Conservation (phyloP, 2,888 invertebrate species). For the Myathropa florea region DNA sequence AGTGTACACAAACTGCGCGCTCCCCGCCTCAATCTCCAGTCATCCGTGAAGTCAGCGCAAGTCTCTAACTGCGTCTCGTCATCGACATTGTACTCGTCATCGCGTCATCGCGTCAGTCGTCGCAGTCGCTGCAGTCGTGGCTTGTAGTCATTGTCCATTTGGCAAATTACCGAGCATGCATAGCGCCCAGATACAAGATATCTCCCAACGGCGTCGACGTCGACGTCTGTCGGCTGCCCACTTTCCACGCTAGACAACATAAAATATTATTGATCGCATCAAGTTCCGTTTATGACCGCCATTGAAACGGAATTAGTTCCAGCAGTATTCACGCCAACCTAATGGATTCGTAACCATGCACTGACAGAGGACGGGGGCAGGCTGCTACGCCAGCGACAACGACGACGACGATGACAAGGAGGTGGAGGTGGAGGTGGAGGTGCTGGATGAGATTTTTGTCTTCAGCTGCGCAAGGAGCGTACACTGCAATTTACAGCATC, state of each 20-base stretch:
- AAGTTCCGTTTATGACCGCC: constrained; percentile 59
- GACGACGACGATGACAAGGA: not conserved
- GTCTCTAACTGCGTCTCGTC: not conserved
- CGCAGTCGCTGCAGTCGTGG: constrained; percentile 1
- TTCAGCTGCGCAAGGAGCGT: constrained; percentile 2
- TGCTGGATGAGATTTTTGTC: constrained; percentile 49
- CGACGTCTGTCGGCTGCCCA: constrained; percentile 50
- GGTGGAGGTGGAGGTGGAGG: not conserved
- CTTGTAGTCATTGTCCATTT: constrained; percentile 39
- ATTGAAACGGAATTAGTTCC: constrained; percentile 62
- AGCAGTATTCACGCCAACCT: constrained; percentile 51
- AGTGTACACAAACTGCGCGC: not conserved
- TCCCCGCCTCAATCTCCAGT: not conserved
- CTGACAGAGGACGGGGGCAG: not conserved
- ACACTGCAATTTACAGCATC: constrained; percentile 51
- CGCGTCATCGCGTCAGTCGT: constrained; percentile 10
- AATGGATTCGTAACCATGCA: constrained; percentile 62
- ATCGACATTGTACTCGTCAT: not conserved
- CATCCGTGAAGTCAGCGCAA: not conserved
- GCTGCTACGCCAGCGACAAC: not conserved
- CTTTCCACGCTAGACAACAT: constrained; percentile 62
- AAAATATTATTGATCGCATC: constrained; percentile 69
- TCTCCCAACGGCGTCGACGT: constrained; percentile 12
- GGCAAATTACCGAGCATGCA: constrained; percentile 37
- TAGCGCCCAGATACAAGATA: constrained; percentile 27